A percentile compares a stretch with the other conserved stretches of the same genome.
Conservation (phyloP, 1,140 invertebrate genomes). For the Oncopeltus fasciatus region DNA sequence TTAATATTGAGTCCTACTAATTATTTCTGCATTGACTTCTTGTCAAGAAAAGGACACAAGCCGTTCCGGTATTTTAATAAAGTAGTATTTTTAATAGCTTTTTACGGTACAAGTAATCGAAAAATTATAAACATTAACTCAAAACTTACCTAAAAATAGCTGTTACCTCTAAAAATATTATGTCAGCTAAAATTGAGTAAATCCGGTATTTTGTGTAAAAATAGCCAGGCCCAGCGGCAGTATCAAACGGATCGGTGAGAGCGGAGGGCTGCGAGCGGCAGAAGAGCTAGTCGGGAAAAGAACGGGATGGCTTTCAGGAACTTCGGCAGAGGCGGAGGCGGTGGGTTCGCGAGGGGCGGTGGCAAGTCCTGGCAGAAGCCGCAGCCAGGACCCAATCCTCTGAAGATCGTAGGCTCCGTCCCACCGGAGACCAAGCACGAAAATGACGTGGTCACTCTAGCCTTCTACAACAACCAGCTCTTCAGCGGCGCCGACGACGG, state of each 20-base stretch:
- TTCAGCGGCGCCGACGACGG: slow-evolving; percentile 35
- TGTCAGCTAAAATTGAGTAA: slow-evolving; percentile 14
- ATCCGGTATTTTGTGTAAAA: slow-evolving; percentile 14
- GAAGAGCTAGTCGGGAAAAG: not conserved
- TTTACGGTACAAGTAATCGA: too few relatives aligned
- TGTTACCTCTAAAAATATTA: slow-evolving; percentile 17
- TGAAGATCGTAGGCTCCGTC: not conserved
- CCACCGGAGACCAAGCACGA: slow-evolving; percentile 28
- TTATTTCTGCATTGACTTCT: too few relatives aligned
- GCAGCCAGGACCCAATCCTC: not conserved
- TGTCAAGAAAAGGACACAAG: too few relatives aligned
- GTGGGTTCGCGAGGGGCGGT: not conserved
- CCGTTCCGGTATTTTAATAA: too few relatives aligned
- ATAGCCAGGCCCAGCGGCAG: slow-evolving; percentile 2
- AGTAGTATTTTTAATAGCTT: too few relatives aligned
- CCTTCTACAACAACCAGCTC: slow-evolving; percentile 29
- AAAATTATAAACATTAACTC: too few relatives aligned
- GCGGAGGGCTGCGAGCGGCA: not conserved
- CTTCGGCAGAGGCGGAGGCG: not conserved
- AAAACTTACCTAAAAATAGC: slow-evolving; percentile 10
- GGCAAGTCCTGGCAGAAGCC: not conserved
- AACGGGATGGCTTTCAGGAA: not conserved
- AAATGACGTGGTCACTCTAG: slow-evolving; percentile 30
- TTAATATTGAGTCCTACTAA: too few relatives aligned
- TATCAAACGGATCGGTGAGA: not conserved